Conservation (phyloP, 1,140 invertebrate genomes). For the Neoseiulus cucumeris region DNA sequence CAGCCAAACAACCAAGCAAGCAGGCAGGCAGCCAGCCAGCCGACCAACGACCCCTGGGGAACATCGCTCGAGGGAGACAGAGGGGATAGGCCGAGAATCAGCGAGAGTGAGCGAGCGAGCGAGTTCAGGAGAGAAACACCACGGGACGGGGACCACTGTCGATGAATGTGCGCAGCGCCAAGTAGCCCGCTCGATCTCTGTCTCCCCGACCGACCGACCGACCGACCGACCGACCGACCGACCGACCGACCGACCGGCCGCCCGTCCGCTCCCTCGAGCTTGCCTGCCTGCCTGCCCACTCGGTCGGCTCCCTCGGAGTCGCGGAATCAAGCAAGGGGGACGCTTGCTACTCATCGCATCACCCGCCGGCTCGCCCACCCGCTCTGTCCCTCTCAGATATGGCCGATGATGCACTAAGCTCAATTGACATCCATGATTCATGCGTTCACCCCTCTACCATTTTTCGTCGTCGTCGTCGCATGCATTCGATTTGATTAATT, state of each 20-base stretch:
- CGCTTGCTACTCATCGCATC: too few relatives aligned
- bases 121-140: neutral
- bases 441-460: neutral
- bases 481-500: too few relatives aligned
- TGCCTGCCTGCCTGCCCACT: neutral
- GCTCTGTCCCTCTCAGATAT: neutral
- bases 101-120: neutral
- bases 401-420: conserved; percentile 11
- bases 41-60: neutral
- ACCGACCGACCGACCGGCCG: too few relatives aligned
- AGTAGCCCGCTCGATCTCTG: neutral
- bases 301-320: neutral
- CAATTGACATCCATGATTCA: conserved; percentile 12
- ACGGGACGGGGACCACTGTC: neutral
- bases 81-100: too few relatives aligned
- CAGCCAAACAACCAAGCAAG: neutral
- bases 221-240: too few relatives aligned
- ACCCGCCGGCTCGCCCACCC: neutral
- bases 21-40: neutral
- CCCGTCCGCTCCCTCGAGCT: neutral
- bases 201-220: neutral
- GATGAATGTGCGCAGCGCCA: neutral
- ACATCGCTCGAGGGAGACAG: neutral
- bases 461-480: too few relatives aligned
- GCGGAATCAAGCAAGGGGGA: too few relatives aligned